These are phyloP conservation scores for Silvanus unidentatus DNA, from an alignment of 2,888 invertebrate genomes.

Conservation along the genomic window DNA sequence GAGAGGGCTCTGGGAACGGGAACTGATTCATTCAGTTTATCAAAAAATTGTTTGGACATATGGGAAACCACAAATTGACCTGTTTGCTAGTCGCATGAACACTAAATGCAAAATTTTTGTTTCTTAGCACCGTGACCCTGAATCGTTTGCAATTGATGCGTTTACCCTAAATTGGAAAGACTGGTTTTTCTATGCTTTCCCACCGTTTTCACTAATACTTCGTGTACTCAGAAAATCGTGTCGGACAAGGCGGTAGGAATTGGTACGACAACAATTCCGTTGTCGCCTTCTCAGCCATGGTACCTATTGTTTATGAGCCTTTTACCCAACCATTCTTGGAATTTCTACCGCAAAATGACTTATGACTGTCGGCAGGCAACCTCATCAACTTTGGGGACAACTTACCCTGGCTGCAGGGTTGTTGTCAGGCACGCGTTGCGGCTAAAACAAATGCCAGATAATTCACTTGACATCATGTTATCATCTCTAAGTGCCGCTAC, in stretches of 20 bases:
- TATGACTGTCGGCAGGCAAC: background rate
- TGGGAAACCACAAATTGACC: conserved; percentile 10
- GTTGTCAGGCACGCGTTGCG: conserved; percentile 6
- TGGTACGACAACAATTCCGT: no score
- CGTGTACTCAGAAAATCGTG: conserved; percentile 29
- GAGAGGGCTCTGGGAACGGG: conserved; percentile 6
- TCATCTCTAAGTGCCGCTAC: background rate
- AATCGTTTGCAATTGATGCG: conserved; percentile 23
- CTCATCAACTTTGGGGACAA: background rate
- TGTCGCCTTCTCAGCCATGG: conserved; percentile 24
- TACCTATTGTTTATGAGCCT: conserved; percentile 10
- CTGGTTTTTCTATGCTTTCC: conserved; percentile 14
- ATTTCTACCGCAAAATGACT: background rate
- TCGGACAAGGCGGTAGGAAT: no score
- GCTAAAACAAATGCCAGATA: conserved; percentile 2
- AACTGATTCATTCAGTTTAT: background rate
- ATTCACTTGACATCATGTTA: background rate
- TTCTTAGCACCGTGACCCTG: conserved; percentile 17
- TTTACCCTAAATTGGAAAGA: conserved; percentile 22
- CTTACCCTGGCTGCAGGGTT: conserved; percentile 13
- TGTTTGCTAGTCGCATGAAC: conserved; percentile 12
- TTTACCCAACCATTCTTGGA: background rate
- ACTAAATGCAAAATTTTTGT: conserved; percentile 11
- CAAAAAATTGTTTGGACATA: background rate
- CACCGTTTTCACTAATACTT: conserved; percentile 27